These are phyloP conservation scores for Semicossyphus pulcher DNA, from an alignment of 2,113 vertebrate species.

Conservation along the genomic window DNA sequence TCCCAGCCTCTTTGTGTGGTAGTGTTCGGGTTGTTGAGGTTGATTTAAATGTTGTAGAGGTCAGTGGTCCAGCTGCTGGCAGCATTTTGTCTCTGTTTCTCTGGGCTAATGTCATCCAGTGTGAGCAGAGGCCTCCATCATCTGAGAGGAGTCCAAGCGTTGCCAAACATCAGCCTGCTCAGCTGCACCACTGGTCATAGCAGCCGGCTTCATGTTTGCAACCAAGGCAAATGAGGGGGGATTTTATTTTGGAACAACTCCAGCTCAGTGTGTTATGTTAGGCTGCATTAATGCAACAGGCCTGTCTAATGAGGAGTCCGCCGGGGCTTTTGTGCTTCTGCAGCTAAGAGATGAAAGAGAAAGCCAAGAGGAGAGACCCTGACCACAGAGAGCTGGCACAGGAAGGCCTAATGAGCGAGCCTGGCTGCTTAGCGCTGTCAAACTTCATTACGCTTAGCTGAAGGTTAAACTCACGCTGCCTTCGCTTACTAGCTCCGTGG, in stretches of 20 bases:
- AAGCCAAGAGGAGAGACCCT: slow-evolving; percentile 64
- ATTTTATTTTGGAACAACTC: slow-evolving; percentile 62
- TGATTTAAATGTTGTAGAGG: slow-evolving; percentile 28
- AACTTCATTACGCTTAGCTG: slow-evolving; percentile 63
- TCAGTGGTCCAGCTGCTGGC: slow-evolving; percentile 34
- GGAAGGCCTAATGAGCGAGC: slow-evolving; percentile 67
- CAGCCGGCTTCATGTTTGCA: slow-evolving; percentile 33
- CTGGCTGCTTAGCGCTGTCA: slow-evolving; percentile 67
- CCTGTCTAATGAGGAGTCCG: slow-evolving; percentile 74
- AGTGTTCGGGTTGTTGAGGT: neutral
- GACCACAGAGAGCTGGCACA: slow-evolving; percentile 57
- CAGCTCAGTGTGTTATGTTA: slow-evolving; percentile 61
- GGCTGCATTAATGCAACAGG: slow-evolving; percentile 69
- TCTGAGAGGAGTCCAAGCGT: slow-evolving; percentile 20
- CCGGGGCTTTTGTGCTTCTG: slow-evolving; percentile 62
- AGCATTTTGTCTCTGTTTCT: slow-evolving; percentile 29
- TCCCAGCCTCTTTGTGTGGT: neutral
- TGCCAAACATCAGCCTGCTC: slow-evolving; percentile 39
- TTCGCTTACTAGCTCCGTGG: slow-evolving; percentile 35
- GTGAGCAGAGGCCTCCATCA: slow-evolving; percentile 34
- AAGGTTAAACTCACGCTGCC: slow-evolving; percentile 54
- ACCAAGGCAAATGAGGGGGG: slow-evolving; percentile 43
- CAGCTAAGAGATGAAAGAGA: slow-evolving; percentile 73
- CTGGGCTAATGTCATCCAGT: slow-evolving; percentile 17
- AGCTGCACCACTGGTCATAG: slow-evolving; percentile 32